phyloP scores from a whole-genome alignment of 2,113 vertebrate genomes.

The Campylomormyrus tamandua region DNA sequence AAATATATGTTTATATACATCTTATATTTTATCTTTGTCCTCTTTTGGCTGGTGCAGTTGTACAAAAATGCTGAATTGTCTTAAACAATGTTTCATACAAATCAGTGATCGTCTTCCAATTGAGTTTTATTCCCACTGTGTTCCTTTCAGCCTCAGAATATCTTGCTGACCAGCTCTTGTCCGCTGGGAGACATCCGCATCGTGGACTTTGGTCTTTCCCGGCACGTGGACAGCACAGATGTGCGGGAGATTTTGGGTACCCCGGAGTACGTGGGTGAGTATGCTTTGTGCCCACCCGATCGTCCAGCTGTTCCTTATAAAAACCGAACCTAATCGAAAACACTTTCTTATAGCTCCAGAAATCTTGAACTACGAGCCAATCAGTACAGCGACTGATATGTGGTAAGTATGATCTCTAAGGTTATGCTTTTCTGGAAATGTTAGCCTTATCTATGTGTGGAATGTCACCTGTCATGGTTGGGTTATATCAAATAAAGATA shows the following conservation, averaged over 20 bases:
- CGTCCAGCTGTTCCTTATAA: not conserved
- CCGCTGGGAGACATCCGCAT: slow-evolving; percentile 88
- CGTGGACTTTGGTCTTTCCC: slow-evolving; percentile 90
- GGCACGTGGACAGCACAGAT: slow-evolving; percentile 76
- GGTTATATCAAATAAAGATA: not conserved
- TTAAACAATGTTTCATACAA: not conserved
- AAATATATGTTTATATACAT: not conserved
- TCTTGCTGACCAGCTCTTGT: slow-evolving; percentile 75
- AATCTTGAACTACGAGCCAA: slow-evolving; percentile 90
- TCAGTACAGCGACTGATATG: slow-evolving; percentile 91
- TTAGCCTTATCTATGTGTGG: slow-evolving; percentile 4
- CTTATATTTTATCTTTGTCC: not conserved
- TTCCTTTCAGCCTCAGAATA: slow-evolving; percentile 78
- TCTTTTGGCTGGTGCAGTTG: not conserved
- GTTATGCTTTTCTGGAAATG: not conserved
- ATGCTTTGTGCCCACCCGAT: not conserved
- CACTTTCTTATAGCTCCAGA: slow-evolving; percentile 72
- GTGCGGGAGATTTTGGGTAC: slow-evolving; percentile 91
- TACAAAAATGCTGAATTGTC: not conserved
- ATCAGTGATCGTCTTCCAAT: not conserved
- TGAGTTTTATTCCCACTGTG: not conserved
- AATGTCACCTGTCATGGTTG: not conserved
- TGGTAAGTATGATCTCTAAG: slow-evolving; percentile 67
- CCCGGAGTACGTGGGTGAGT: slow-evolving; percentile 92
- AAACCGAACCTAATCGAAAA: not conserved